phyloP scores from a whole-genome alignment of 2,888 invertebrate species.

The Kryphioiulus occultus region DNA sequence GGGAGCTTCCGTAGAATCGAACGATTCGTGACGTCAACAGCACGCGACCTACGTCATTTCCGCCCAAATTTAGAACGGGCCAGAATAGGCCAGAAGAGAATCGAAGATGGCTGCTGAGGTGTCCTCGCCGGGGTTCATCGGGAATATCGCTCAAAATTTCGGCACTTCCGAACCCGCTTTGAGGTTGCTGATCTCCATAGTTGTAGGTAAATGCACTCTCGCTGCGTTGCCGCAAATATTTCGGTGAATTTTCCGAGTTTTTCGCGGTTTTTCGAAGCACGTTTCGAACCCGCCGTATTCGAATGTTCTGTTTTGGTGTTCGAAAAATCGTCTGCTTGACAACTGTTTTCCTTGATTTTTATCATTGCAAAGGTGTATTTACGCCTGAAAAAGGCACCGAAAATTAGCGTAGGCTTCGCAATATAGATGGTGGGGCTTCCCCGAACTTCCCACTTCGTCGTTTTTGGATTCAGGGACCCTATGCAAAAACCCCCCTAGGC shows the following conservation, averaged over 20 bases:
- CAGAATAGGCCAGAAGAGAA: background rate
- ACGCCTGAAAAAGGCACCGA: background rate
- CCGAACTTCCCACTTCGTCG: too few species aligned
- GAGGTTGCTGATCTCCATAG: constrained; percentile 71
- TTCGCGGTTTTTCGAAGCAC: background rate
- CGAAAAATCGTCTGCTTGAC: background rate
- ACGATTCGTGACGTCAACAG: background rate
- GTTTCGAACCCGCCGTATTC: background rate
- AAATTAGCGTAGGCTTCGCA: background rate
- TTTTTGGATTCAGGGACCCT: too few species aligned
- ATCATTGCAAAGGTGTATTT: background rate
- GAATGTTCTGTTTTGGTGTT: background rate
- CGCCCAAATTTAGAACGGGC: background rate
- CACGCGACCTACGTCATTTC: constrained; percentile 22
- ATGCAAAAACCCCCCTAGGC: too few species aligned
- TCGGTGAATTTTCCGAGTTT: background rate
- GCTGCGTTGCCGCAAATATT: background rate
- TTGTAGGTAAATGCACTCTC: constrained; percentile 66
- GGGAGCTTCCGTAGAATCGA: background rate
- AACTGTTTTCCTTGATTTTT: background rate
- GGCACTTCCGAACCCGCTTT: constrained; percentile 73
- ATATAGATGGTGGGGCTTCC: too few species aligned
- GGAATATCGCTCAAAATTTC: constrained; percentile 64
- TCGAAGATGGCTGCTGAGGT: constrained; percentile 7
- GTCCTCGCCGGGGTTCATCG: constrained; percentile 53